A percentile compares a stretch with the other conserved stretches of the same genome.
Conservation (phyloP, 2,888 invertebrate species). For the Nomada flava region DNA sequence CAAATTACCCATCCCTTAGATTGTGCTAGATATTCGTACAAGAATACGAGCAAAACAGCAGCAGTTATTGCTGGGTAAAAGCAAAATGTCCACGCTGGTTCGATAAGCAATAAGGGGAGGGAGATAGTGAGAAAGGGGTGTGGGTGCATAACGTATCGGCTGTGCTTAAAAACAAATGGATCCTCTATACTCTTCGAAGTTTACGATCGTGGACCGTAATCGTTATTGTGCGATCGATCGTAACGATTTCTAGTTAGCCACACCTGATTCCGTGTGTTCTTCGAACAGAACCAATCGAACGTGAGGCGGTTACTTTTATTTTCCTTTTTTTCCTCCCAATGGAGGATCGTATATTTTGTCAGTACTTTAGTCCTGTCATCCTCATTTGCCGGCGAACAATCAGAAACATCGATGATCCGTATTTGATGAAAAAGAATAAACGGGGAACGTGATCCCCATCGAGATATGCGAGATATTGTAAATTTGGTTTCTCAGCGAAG, state of each 20-base stretch:
- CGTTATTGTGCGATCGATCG: slow-evolving; percentile 63
- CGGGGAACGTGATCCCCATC: neutral
- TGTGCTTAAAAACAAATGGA: slow-evolving; percentile 62
- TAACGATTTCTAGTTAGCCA: slow-evolving; percentile 67
- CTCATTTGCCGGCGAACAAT: neutral
- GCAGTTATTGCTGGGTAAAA: slow-evolving; percentile 35
- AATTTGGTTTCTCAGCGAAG: neutral
- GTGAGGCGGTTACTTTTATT: slow-evolving; percentile 23
- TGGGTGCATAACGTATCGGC: slow-evolving; percentile 51
- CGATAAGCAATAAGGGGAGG: slow-evolving; percentile 37
- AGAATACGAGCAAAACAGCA: slow-evolving; percentile 37
- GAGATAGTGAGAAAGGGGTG: neutral
- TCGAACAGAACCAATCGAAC: slow-evolving; percentile 18
- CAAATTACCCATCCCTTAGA: neutral
- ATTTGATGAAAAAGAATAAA: no score
- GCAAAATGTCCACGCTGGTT: slow-evolving; percentile 33
- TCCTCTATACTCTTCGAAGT: slow-evolving; percentile 46
- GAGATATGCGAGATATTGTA: neutral
- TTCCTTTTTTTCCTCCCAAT: neutral
- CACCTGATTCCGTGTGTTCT: slow-evolving; percentile 61
- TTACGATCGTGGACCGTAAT: slow-evolving; percentile 59
- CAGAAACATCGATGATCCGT: neutral
- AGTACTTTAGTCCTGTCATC: no score
- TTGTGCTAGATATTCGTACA: no score
- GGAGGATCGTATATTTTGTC: no score